phyloP scores from a whole-genome alignment of 2,797 vertebrate genomes.

The Chiloscyllium punctatum region DNA sequence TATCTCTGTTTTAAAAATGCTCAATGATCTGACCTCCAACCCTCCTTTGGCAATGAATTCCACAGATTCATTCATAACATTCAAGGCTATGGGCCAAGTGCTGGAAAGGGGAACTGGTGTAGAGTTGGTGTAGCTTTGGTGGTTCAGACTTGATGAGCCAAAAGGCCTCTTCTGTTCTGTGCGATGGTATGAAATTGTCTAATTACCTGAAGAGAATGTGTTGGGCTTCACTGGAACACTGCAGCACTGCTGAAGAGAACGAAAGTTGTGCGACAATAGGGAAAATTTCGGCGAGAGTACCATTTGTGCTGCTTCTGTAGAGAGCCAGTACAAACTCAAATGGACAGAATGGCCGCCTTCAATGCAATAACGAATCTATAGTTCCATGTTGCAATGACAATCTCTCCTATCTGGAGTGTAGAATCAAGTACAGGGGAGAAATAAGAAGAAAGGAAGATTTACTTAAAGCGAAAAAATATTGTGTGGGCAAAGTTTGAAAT shows the following conservation, averaged over 20 bases:
- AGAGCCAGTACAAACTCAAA: not conserved
- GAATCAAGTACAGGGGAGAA: not conserved
- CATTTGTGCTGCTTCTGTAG: not conserved
- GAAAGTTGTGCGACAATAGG: not conserved
- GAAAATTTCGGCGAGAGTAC: not conserved
- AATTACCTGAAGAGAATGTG: too few relatives aligned
- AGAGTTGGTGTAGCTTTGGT: too few relatives aligned
- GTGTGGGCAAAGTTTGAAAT: not conserved
- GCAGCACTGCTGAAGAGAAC: not conserved
- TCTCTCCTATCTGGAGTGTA: not conserved
- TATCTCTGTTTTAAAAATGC: too few relatives aligned
- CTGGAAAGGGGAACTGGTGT: too few relatives aligned
- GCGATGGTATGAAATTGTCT: too few relatives aligned
- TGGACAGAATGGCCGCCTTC: not conserved
- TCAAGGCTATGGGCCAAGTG: too few relatives aligned
- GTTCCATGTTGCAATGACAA: not conserved
- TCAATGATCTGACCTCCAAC: too few relatives aligned
- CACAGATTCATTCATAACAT: too few relatives aligned
- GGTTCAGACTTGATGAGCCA: too few relatives aligned
- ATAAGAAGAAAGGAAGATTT: not conserved
- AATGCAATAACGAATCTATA: not conserved
- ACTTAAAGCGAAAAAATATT: not conserved
- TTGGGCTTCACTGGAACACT: too few relatives aligned
- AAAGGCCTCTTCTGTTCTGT: too few relatives aligned
- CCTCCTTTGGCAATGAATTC: too few relatives aligned